Base-by-base conservation (phyloP, 2,888 invertebrate species). In the Bibio marci region DNA sequence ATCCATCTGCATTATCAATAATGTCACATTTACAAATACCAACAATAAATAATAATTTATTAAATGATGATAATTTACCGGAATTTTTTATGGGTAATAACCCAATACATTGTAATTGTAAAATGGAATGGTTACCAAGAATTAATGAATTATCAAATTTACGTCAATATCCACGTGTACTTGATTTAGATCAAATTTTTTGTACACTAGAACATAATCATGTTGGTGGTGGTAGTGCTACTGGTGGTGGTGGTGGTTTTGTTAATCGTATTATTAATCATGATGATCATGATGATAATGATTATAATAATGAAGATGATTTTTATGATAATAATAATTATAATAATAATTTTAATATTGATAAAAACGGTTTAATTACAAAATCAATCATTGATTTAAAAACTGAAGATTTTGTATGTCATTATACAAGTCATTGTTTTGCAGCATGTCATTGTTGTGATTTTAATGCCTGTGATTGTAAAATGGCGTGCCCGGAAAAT, bases 401-500 rank as follows among this genome's bases (percentile, higher is more conserved):
- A 53, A 68, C 79, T 38, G 75, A 78, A 44, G 78, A 83, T 62
- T 83, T 85, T 63, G 67, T 86, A 48, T 86, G 85, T 59, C 73
- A 74, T 48, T 85, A 85, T 63, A 75, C 77, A 52, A 73, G 77
- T 44, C 81, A 83, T 59, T 87, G 87, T 65, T 85, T 83, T 62
- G 75, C 82, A 40, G 63, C 82, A 45, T 87, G 88, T 61, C 81
- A 83, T 62, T 88, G 87, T 64, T 88, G 87, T 65, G 83, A 85
- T 57, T 87, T 80, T 66, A 83, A 83, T 60, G 82, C 82, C 45
- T 88, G 87, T 64, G 87, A 88, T 65, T 87, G 87, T 63, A 80
- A 85, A 69, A 86, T 85, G 80, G 81, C 80, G 50, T 88, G 87
- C 59, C 87, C 87, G 47, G 73, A 74, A 58, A 79, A 77, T 58